Percentiles rank a stretch among this genome's conserved stretches.
Evolutionary conservation across 1,140 invertebrate genomes (phyloP).

Genomic region (Lordiphosa mommai): DNA sequence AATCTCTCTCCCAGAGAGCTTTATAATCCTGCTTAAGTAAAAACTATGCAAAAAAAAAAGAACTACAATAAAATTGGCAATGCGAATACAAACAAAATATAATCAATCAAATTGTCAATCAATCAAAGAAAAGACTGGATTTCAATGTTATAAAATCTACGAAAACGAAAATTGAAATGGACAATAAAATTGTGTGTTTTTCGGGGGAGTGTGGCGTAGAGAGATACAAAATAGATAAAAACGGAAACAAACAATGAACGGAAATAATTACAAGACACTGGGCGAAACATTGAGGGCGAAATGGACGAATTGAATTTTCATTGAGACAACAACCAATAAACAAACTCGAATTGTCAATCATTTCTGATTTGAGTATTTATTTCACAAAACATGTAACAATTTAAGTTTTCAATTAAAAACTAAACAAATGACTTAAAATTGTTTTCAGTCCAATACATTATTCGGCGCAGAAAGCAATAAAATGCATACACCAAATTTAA

Average conservation of each 20-base stretch:
- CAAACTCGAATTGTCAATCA: too few species aligned
- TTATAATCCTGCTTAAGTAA: not conserved
- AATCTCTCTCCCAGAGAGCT: not conserved
- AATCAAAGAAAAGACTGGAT: conserved; percentile 45
- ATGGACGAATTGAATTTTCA: too few species aligned
- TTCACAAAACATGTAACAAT: too few species aligned
- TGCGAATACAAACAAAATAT: conserved; percentile 19
- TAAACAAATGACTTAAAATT: too few species aligned
- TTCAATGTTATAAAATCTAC: conserved; percentile 15
- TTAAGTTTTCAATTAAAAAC: too few species aligned
- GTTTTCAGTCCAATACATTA: too few species aligned
- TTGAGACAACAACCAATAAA: too few species aligned
- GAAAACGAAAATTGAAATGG: conserved; percentile 48
- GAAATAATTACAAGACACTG: conserved; percentile 51
- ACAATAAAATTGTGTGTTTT: conserved; percentile 36
- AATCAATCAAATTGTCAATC: conserved; percentile 75
- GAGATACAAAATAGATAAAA: conserved; percentile 28
- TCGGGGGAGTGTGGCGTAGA: not conserved
- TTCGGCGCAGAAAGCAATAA: not conserved
- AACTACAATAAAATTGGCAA: not conserved
- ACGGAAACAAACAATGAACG: conserved; percentile 46
- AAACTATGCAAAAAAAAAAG: conserved; percentile 4
- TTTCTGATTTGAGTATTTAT: too few species aligned
- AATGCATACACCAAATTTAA: too few species aligned
- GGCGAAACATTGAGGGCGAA: too few species aligned